These are phyloP conservation scores for Stegophylla sp. DNA, from an alignment of 2,888 invertebrate species.

Conservation along the genomic window DNA sequence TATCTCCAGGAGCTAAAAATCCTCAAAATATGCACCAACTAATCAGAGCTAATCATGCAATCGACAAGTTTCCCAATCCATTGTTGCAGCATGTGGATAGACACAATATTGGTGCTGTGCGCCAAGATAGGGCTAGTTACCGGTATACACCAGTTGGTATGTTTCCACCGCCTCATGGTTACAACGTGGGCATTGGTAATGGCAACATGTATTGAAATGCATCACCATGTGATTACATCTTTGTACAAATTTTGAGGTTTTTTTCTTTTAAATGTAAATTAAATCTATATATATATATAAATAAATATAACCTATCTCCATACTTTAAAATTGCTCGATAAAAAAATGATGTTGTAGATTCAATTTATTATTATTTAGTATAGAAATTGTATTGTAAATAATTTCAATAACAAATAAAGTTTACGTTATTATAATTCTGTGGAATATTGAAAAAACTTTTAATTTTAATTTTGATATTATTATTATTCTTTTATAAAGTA, in stretches of 20 bases:
- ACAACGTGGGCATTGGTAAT: conserved; percentile 60
- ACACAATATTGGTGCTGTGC: conserved; percentile 59
- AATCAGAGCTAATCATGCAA: conserved; percentile 44
- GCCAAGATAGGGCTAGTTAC: conserved; percentile 61
- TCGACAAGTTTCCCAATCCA: conserved; percentile 47
- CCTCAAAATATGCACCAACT: conserved; percentile 45
- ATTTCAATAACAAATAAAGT: conserved; percentile 56
- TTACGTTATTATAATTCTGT: conserved; percentile 34
- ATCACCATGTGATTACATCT: conserved; percentile 7
- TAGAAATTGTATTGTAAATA: conserved; percentile 57
- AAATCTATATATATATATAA: conserved; percentile 38
- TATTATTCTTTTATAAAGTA: conserved; percentile 49
- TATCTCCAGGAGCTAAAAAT: conserved; percentile 43
- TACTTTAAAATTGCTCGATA: conserved; percentile 50
- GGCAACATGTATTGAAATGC: conserved; percentile 41
- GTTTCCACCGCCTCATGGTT: conserved; percentile 53
- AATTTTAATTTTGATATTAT: conserved; percentile 51
- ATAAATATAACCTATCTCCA: conserved; percentile 31
- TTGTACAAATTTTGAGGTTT: conserved; percentile 50
- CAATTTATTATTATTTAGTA: conserved; percentile 43
- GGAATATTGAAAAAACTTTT: conserved; percentile 27
- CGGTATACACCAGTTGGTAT: conserved; percentile 60
- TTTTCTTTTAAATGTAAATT: conserved; percentile 58
- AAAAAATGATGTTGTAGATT: conserved; percentile 40
- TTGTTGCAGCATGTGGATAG: conserved; percentile 50